These are phyloP conservation scores for Sebastes aleutianus DNA, from an alignment of 2,797 vertebrate species.

Conservation along the genomic window DNA sequence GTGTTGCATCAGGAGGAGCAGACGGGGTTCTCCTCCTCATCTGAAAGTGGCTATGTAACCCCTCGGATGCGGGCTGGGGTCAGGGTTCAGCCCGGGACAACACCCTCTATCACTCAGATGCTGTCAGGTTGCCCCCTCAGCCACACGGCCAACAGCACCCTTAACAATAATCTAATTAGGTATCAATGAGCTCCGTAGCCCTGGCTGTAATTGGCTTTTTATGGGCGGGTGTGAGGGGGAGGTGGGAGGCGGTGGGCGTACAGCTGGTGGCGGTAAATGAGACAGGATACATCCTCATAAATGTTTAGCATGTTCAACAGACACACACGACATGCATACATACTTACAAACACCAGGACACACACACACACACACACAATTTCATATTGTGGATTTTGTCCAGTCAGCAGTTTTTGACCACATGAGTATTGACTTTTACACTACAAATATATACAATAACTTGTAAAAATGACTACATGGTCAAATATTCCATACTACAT, in stretches of 20 bases:
- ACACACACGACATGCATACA: background rate
- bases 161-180: constrained; percentile 72
- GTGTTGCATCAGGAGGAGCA: background rate
- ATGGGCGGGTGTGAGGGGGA: constrained; percentile 19
- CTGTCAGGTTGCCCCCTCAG: constrained; percentile 13
- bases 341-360: background rate
- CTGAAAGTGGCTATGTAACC: constrained; percentile 55
- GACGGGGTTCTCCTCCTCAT: constrained; percentile 28
- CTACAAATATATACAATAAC: background rate
- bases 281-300: constrained; percentile 47
- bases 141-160: constrained; percentile 39
- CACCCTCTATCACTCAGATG: constrained; percentile 53
- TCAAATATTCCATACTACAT: background rate
- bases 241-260: background rate
- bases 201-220: constrained; percentile 61
- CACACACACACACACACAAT: background rate
- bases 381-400: too few relatives aligned
- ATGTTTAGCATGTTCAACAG: constrained; percentile 31
- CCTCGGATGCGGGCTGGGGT: constrained; percentile 16
- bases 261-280: constrained; percentile 57
- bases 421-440: background rate
- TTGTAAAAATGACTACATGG: background rate
- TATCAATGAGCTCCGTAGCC: constrained; percentile 60
- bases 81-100: constrained; percentile 47
- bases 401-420: too few relatives aligned